Conservation (phyloP, 2,888 invertebrate species). For the Synanthedon myopaeformis region DNA sequence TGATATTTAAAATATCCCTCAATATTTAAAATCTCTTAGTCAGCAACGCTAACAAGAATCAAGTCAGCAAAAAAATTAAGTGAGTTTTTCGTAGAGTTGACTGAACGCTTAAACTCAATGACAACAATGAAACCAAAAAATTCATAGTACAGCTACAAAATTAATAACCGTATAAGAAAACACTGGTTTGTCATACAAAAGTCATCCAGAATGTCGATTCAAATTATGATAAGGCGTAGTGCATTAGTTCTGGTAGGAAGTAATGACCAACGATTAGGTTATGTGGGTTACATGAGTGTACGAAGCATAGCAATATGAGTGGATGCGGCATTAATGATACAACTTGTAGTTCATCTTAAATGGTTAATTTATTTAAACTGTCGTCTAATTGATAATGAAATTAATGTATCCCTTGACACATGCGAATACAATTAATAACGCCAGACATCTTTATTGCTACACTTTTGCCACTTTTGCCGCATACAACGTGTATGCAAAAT, state of each 20-base stretch:
- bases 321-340: constrained; percentile 25
- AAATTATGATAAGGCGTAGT: constrained; percentile 62
- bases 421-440: no score
- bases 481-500: no score
- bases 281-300: constrained; percentile 20
- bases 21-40: no score
- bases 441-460: no score
- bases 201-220: constrained; percentile 63
- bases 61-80: no score
- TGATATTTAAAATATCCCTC: no score
- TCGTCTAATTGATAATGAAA: no score
- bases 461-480: no score
- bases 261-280: constrained; percentile 58
- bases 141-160: constrained; percentile 44
- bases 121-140: constrained; percentile 32
- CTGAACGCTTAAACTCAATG: constrained; percentile 23
- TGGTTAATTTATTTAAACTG: no score
- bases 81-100: constrained; percentile 18
- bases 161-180: constrained; percentile 67
- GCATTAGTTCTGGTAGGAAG: constrained; percentile 67
- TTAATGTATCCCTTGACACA: no score
- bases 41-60: no score
- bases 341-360: no score
- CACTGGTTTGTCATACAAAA: constrained; percentile 65
- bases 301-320: constrained; percentile 7